phyloP scores from a whole-genome alignment of 2,888 invertebrate genomes.

The Leistus spinibarbis region DNA sequence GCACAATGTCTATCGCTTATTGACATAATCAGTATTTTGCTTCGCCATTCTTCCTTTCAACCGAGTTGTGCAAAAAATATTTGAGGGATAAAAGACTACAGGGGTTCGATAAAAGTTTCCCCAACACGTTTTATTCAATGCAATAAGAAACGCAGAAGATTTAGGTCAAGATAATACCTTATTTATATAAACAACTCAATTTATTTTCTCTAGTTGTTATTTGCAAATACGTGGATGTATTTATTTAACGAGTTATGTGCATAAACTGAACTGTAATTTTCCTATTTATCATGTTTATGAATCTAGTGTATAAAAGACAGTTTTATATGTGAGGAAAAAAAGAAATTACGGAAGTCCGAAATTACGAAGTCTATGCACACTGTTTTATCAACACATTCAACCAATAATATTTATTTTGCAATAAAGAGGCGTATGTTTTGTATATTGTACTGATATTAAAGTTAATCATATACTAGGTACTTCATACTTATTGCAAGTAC shows the following conservation, averaged over 20 bases:
- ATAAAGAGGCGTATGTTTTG: no score
- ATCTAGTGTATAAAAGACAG: no score
- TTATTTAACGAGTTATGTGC: no score
- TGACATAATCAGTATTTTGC: background rate
- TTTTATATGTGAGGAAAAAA: no score
- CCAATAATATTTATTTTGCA: no score
- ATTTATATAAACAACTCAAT: constrained; percentile 29
- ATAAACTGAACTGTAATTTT: no score
- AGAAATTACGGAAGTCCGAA: no score
- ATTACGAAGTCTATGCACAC: no score
- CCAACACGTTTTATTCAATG: constrained; percentile 23
- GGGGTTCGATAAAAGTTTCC: background rate
- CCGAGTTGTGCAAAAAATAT: background rate
- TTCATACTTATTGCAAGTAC: no score
- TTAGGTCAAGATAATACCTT: constrained; percentile 28
- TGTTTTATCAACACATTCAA: no score
- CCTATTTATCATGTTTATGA: no score
- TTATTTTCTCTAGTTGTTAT: background rate
- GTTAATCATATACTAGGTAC: background rate
- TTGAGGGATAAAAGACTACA: background rate
- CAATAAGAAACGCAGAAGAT: constrained; percentile 19
- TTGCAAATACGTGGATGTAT: background rate
- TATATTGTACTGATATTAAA: background rate
- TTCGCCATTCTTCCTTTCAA: background rate
- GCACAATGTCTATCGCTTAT: background rate